phyloP scores from a whole-genome alignment of 2,113 vertebrate species.

The Melanerpes aurifrons region DNA sequence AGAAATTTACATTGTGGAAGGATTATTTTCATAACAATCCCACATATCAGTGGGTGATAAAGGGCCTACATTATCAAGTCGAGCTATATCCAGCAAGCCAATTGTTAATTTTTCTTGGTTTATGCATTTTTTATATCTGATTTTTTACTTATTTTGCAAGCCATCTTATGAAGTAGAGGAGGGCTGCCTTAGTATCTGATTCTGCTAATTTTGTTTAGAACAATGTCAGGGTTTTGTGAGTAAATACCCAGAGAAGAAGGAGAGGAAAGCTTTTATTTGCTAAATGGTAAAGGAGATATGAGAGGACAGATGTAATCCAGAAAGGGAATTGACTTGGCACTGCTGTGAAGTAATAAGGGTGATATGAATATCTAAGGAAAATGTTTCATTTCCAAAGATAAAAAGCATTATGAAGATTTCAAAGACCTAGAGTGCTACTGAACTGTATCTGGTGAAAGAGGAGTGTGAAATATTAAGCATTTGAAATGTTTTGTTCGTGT shows the following conservation, averaged over 20 bases:
- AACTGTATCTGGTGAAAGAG: conserved; percentile 17
- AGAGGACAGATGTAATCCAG: conserved; percentile 35
- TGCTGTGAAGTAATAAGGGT: conserved; percentile 17
- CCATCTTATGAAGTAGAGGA: background rate
- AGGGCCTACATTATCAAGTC: background rate
- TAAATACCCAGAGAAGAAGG: conserved; percentile 3
- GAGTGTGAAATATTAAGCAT: conserved; percentile 50
- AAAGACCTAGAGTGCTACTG: conserved; percentile 24
- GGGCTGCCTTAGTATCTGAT: background rate
- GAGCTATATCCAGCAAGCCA: background rate
- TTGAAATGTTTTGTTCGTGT: conserved; percentile 52
- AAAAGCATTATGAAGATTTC: conserved; percentile 57
- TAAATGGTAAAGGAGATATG: background rate
- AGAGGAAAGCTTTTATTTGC: background rate
- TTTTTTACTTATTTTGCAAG: background rate
- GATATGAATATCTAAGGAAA: conserved; percentile 43
- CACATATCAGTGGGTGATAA: background rate
- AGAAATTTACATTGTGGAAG: background rate
- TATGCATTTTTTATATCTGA: background rate
- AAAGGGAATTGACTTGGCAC: conserved; percentile 37
- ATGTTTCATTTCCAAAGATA: conserved; percentile 59
- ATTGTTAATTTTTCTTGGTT: background rate
- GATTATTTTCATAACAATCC: background rate
- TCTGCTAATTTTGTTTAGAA: background rate
- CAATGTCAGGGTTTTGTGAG: background rate